Evolutionary conservation across 2,888 invertebrate genomes (phyloP).

Genomic region (Lycia hirtaria): DNA sequence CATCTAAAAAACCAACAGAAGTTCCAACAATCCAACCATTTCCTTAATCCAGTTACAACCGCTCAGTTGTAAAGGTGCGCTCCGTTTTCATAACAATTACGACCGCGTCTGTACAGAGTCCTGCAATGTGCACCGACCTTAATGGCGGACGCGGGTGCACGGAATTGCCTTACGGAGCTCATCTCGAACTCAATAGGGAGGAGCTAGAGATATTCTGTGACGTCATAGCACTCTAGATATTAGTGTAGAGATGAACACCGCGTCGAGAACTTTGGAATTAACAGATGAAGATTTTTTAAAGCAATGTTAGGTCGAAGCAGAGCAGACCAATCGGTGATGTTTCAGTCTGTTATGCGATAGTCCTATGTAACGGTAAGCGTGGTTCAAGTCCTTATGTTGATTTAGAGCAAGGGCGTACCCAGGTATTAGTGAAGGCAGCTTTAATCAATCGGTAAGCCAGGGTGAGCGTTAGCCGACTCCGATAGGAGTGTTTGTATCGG

Average conservation of each 20-base stretch:
- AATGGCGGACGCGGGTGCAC: conserved; percentile 41
- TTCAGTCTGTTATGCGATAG: too few species aligned
- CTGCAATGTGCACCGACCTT: conserved; percentile 28
- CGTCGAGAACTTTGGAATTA: too few species aligned
- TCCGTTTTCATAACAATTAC: conserved; percentile 31
- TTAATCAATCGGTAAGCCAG: too few species aligned
- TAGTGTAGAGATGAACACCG: not conserved
- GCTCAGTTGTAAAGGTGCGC: conserved; percentile 30
- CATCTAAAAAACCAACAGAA: conserved; percentile 3
- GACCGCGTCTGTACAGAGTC: conserved; percentile 35
- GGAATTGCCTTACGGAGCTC: conserved; percentile 41
- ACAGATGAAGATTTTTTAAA: too few species aligned
- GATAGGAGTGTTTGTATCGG: too few species aligned
- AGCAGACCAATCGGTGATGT: too few species aligned
- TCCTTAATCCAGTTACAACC: conserved; percentile 27
- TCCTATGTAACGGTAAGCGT: too few species aligned
- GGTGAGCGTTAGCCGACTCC: too few species aligned
- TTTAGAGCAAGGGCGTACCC: too few species aligned
- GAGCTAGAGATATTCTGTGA: conserved; percentile 13
- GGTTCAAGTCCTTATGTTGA: too few species aligned
- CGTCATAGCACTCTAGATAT: not conserved
- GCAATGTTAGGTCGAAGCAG: too few species aligned
- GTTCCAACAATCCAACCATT: conserved; percentile 4
- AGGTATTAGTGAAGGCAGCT: too few species aligned
- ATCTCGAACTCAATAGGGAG: conserved; percentile 40